Evolutionary conservation across 2,797 vertebrate genomes (phyloP), one percentile per base, ranked within the genome.

Genomic region (Acridotheres tristis): DNA sequence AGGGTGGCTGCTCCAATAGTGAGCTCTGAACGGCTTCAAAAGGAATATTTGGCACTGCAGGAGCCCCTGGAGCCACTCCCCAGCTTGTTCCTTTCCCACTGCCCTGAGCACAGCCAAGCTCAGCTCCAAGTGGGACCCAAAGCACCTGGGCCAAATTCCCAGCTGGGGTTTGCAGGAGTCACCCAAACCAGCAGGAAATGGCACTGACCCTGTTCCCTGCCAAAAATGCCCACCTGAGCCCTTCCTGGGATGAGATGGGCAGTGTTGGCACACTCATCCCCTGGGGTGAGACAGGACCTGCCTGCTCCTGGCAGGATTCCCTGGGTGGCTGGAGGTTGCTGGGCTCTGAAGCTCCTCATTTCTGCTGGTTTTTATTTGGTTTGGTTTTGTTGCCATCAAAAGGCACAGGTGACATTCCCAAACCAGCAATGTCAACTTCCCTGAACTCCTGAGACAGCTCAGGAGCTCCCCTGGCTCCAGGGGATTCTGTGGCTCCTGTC

Each of bases 161-260:
- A 66, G 47, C 34, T 51, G 42, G 19, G 40, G 8, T 13, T 74
- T 42, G 51, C 47, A 29, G 1, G 10, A 80, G 17, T 17, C 59
- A 45, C 51, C 38, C 19, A 13, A 66, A 50, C 2, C 34, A 54
- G 27, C 30, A 76, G 47, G 18, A 29, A 15, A 15, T 9, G 36
- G 55, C 76, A 58, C 12, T 10, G 25, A 20, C 8, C 32, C 20
- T 9, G 32, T 16, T 47, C 6, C 73, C 77, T 69, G 40, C n/a
- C 63, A 4, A 30, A 38, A 78, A 62, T 50, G 62, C 67, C 67
- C 45, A 13, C 27, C 27, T 5, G 54, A 74, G 43, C 43, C 23
- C 16, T 36, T 25, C 36, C 25, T 0, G 0, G 57, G 25, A 6
- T 12, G 30, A 50, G 62, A 16, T 1, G 8, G 0, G 8, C 19